Evolutionary conservation across 2,888 invertebrate genomes (phyloP).

Genomic region (Drosophila paucipuncta): DNA sequence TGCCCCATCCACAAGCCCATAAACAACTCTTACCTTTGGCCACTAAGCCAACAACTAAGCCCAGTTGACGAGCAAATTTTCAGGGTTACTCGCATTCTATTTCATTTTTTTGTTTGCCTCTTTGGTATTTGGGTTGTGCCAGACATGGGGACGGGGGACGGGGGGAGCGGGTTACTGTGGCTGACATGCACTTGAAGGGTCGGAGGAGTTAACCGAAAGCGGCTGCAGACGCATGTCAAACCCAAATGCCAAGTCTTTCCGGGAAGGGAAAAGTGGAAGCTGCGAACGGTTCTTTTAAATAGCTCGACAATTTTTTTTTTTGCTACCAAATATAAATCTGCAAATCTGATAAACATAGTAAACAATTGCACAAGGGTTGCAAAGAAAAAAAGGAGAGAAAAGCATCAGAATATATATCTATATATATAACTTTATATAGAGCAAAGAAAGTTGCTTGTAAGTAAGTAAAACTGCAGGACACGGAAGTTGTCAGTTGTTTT

Average conservation of each 20-base stretch:
- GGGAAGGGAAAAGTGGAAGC: not conserved
- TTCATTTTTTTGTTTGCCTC: conserved; percentile 3
- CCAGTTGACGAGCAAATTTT: conserved; percentile 71
- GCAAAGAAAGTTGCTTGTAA: conserved; percentile 22
- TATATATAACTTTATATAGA: not conserved
- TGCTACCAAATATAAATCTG: conserved; percentile 51
- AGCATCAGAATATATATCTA: conserved; percentile 1
- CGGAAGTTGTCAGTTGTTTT: conserved; percentile 58
- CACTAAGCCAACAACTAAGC: conserved; percentile 68
- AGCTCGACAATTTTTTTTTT: conserved; percentile 40
- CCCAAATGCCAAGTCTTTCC: conserved; percentile 29
- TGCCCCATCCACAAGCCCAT: not conserved
- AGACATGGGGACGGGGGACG: conserved; percentile 5
- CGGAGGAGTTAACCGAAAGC: conserved; percentile 15
- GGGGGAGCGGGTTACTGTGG: conserved; percentile 8
- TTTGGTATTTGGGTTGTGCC: conserved; percentile 6
- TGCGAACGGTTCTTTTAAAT: conserved; percentile 28
- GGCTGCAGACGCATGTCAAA: conserved; percentile 53
- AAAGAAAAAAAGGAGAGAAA: not conserved
- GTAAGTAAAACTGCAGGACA: conserved; percentile 35
- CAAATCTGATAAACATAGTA: conserved; percentile 69
- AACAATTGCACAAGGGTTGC: conserved; percentile 64
- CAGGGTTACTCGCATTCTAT: conserved; percentile 66
- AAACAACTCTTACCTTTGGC: conserved; percentile 17
- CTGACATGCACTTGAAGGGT: conserved; percentile 52